These are phyloP conservation scores for Amphiprion percula DNA, from an alignment of 2,113 vertebrate species.

Conservation along the genomic window DNA sequence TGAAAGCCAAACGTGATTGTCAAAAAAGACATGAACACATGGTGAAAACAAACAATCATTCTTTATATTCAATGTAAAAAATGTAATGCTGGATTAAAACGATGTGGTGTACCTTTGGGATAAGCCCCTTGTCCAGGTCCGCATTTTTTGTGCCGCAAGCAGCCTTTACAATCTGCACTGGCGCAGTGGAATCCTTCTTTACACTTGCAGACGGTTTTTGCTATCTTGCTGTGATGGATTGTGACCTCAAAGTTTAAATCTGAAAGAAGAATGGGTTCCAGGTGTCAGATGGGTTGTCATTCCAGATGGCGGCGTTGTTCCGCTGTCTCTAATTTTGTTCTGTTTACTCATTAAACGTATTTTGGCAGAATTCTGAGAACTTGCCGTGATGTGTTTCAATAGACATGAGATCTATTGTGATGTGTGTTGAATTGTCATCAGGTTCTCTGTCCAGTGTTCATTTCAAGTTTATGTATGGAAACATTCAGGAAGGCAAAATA, in stretches of 20 bases:
- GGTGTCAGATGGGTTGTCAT: not conserved
- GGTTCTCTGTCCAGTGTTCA: too few species aligned
- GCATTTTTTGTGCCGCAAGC: conserved; percentile 63
- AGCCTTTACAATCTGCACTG: conserved; percentile 32
- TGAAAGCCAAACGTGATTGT: conserved; percentile 29
- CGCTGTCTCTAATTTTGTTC: too few species aligned
- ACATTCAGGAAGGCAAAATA: too few species aligned
- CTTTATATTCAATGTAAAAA: too few species aligned
- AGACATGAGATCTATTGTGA: too few species aligned
- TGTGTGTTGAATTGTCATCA: too few species aligned
- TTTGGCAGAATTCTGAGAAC: too few species aligned
- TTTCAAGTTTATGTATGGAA: too few species aligned
- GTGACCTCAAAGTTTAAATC: conserved; percentile 62
- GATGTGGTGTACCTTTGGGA: conserved; percentile 44
- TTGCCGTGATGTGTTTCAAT: too few species aligned
- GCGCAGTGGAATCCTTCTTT: conserved; percentile 72
- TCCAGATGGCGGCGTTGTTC: too few species aligned
- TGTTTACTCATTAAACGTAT: too few species aligned
- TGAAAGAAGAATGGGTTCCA: conserved; percentile 42
- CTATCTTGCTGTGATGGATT: accelerated
- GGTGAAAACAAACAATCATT: not conserved
- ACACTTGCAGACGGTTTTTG: conserved; percentile 51
- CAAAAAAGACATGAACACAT: not conserved
- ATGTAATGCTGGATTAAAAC: not conserved
- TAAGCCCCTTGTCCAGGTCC: conserved; percentile 23